Evolutionary conservation across 2,888 invertebrate species (phyloP).

Genomic region (Bellardia pandia): DNA sequence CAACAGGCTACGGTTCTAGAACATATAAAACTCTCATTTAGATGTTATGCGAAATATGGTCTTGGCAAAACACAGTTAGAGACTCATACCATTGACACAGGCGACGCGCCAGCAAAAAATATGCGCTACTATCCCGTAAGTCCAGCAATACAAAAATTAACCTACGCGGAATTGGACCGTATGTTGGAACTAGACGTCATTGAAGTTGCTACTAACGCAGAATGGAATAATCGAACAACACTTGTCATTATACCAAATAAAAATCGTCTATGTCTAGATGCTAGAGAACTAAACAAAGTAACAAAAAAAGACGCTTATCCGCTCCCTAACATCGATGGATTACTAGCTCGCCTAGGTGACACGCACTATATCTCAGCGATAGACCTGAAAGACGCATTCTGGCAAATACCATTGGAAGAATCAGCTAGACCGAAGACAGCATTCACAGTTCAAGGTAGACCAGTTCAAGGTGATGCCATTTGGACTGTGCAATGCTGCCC

Average conservation of each 20-base stretch:
- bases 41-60: conserved; percentile 12
- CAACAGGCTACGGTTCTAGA: neutral
- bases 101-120: neutral
- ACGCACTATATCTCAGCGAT: too few species aligned
- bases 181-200: neutral
- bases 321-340: too few species aligned
- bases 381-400: too few species aligned
- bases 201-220: neutral
- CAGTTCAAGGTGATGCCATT: neutral
- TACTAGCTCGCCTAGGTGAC: too few species aligned
- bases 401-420: conserved; percentile 21
- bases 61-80: conserved; percentile 1
- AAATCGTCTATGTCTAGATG: neutral
- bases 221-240: neutral
- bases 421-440: neutral
- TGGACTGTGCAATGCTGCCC: conserved; percentile 14
- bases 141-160: too few species aligned
- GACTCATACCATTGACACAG: neutral
- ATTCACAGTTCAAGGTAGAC: neutral
- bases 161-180: neutral
- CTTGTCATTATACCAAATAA: neutral
- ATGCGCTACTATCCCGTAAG: neutral
- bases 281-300: too few species aligned
- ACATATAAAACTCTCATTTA: neutral
- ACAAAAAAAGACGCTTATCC: too few species aligned